Conservation (phyloP, 2,113 vertebrate genomes). For the Rhea pennata region DNA sequence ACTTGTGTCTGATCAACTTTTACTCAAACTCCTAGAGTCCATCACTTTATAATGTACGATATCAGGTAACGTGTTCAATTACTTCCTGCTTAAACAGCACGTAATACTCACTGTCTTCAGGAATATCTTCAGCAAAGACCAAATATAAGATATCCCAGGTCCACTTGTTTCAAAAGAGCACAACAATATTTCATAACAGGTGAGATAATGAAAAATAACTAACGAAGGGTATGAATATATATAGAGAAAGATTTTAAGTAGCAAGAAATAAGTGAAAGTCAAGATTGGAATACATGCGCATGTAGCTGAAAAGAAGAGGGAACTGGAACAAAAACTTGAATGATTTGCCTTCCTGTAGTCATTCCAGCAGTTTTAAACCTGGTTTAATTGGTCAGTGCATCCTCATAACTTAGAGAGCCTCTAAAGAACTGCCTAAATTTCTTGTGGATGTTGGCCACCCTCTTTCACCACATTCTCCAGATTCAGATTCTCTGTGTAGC, state of each 20-base stretch:
- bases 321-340: background rate
- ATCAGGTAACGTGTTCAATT: background rate
- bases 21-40: background rate
- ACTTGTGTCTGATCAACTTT: conserved; percentile 13
- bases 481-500: background rate
- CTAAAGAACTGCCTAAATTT: background rate
- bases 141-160: background rate
- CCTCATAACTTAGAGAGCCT: background rate
- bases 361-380: background rate
- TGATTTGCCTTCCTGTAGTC: background rate
- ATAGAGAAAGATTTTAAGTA: background rate
- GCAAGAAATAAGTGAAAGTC: background rate
- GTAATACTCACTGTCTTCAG: background rate
- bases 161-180: background rate
- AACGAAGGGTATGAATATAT: background rate
- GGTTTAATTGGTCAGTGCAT: background rate
- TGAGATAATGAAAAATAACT: background rate
- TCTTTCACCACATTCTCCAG: background rate
- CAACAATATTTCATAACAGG: background rate
- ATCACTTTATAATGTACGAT: background rate
- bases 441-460: background rate
- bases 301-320: background rate
- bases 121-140: background rate
- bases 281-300: background rate
- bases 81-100: conserved; percentile 15